Conservation (phyloP, 2,888 invertebrate species). For the Leistus spinibarbis region DNA sequence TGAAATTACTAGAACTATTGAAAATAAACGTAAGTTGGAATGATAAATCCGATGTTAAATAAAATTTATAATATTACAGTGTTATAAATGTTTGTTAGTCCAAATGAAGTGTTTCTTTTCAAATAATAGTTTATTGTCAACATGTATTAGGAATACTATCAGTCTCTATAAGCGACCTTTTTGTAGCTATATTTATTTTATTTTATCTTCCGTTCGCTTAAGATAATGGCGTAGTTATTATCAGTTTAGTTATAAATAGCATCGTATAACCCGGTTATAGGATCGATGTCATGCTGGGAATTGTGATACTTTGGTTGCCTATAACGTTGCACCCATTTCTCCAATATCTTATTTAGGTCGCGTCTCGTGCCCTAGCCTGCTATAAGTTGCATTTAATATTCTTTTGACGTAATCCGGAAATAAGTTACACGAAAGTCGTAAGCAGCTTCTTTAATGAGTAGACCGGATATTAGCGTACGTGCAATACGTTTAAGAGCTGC, state of each 20-base stretch:
- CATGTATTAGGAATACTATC: no score
- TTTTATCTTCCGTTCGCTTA: background rate
- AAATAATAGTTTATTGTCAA: no score
- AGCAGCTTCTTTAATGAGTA: no score
- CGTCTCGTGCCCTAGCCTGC: background rate
- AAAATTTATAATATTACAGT: background rate
- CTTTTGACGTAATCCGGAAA: no score
- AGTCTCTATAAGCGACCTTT: no score
- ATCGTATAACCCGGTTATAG: background rate
- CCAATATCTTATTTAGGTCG: background rate
- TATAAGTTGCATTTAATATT: no score
- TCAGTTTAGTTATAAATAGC: background rate
- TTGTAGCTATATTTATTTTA: no score
- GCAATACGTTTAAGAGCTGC: no score
- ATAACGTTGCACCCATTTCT: background rate
- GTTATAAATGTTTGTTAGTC: no score
- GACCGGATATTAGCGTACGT: no score
- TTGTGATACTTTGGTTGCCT: background rate
- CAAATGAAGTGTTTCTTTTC: no score
- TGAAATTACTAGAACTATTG: constrained; percentile 41
- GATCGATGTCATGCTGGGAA: background rate
- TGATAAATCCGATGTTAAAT: background rate
- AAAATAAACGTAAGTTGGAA: constrained; percentile 11
- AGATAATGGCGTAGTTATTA: background rate
- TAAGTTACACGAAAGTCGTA: no score